These are phyloP conservation scores for Sebastes kiyomatsui DNA, from an alignment of 2,797 vertebrate genomes.

Conservation along the genomic window DNA sequence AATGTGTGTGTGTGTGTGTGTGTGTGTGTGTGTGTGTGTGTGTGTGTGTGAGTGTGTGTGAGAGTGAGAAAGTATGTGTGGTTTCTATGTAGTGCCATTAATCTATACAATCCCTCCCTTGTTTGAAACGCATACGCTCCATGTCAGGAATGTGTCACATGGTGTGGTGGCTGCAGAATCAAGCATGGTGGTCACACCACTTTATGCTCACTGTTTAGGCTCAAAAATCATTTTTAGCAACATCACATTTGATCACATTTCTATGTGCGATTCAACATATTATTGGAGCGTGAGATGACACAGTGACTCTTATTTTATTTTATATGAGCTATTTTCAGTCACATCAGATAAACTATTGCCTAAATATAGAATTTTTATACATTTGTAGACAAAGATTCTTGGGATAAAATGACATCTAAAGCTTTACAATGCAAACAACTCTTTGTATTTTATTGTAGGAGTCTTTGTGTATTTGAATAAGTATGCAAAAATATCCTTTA, in stretches of 20 bases:
- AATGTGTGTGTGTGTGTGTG: constrained; percentile 11
- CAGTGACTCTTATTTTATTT: not conserved
- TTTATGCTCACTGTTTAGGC: not conserved
- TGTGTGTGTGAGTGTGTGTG: not conserved
- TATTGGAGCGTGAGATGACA: not conserved
- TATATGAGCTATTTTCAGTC: not conserved
- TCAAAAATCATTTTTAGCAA: not conserved
- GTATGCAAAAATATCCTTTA: not conserved
- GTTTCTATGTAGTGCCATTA: constrained; percentile 17
- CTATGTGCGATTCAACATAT: not conserved
- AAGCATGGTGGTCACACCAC: not conserved
- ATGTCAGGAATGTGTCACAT: constrained; percentile 70
- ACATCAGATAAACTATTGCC: not conserved
- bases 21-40: not conserved
- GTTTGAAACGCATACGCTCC: constrained; percentile 45
- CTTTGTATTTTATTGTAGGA: not conserved
- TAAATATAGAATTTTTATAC: not conserved
- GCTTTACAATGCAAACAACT: not conserved
- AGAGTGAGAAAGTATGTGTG: constrained; percentile 1
- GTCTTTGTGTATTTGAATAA: not conserved
- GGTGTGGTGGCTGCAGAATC: constrained; percentile 12
- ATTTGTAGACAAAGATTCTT: not conserved
- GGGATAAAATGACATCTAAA: not conserved
- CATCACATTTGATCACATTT: not conserved
- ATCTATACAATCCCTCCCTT: constrained; percentile 54